Evolutionary conservation across 2,797 vertebrate genomes (phyloP).

Genomic region (Xiphorhynchus erythropygius): DNA sequence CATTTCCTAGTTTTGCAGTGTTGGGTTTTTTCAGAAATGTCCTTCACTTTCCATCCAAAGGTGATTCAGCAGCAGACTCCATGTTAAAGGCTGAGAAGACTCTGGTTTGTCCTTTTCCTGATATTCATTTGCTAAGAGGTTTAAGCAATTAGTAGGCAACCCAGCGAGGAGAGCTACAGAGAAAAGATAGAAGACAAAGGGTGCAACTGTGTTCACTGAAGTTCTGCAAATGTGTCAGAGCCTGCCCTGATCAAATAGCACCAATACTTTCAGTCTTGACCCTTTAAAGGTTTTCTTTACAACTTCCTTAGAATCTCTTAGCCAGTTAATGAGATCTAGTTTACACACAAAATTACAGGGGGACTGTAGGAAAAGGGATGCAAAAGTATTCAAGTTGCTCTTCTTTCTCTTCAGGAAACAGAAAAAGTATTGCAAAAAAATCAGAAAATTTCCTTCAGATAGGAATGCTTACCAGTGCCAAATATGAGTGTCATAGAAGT

Average conservation of each 20-base stretch:
- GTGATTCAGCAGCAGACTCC: neutral
- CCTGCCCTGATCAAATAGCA: neutral
- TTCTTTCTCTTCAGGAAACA: neutral
- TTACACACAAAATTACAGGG: neutral
- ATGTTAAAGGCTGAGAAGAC: neutral
- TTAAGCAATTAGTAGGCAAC: neutral
- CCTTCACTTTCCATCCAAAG: neutral
- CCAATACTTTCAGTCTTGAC: neutral
- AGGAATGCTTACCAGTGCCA: constrained; percentile 22
- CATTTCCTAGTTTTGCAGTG: neutral
- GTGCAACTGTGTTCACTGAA: neutral
- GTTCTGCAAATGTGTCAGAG: neutral
- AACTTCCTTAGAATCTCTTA: neutral
- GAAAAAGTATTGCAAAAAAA: neutral
- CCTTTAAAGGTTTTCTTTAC: neutral
- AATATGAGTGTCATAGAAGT: neutral
- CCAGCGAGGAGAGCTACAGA: neutral
- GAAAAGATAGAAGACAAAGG: neutral
- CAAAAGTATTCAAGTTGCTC: neutral
- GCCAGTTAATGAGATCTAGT: neutral
- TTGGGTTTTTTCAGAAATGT: neutral
- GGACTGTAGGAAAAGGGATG: neutral
- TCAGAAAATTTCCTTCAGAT: neutral
- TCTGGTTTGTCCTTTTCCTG: neutral
- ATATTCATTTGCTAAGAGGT: neutral